phyloP scores from a whole-genome alignment of 2,797 vertebrate genomes.

The Lindbergichthys nudifrons region DNA sequence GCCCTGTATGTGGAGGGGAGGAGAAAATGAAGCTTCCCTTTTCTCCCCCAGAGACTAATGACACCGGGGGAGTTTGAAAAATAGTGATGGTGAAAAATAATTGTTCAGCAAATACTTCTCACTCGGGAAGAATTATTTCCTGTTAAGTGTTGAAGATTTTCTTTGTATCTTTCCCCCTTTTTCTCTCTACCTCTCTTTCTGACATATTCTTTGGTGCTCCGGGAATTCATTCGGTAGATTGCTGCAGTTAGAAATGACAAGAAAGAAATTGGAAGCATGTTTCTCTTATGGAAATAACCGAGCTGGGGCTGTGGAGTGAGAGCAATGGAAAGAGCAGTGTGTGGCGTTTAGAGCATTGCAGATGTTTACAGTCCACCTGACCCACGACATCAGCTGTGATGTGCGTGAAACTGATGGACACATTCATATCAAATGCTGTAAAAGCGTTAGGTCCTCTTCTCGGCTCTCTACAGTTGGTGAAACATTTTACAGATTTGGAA shows the following conservation, averaged over 20 bases:
- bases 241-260: conserved; percentile 76
- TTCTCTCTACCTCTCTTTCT: conserved; percentile 51
- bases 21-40: conserved; percentile 64
- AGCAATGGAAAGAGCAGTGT: conserved; percentile 36
- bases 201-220: conserved; percentile 56
- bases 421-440: conserved; percentile 36
- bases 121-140: conserved; percentile 70
- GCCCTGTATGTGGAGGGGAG: conserved; percentile 44
- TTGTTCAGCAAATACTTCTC: conserved; percentile 59
- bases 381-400: conserved; percentile 21
- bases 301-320: conserved; percentile 41
- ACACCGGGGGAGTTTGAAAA: conserved; percentile 67
- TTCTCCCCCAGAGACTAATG: conserved; percentile 68
- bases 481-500: conserved; percentile 29
- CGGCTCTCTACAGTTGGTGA: conserved; percentile 8
- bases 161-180: conserved; percentile 23
- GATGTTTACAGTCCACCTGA: conserved; percentile 62
- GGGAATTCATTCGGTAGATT: conserved; percentile 72
- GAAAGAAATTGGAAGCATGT: conserved; percentile 71
- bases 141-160: conserved; percentile 56
- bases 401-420: conserved; percentile 43
- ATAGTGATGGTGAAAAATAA: conserved; percentile 63
- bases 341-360: conserved; percentile 50
- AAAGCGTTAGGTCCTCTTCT: conserved; percentile 24
- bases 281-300: conserved; percentile 65